These are phyloP conservation scores for Leguminivora glycinivorella DNA, from an alignment of 1,140 invertebrate genomes.

Conservation along the genomic window DNA sequence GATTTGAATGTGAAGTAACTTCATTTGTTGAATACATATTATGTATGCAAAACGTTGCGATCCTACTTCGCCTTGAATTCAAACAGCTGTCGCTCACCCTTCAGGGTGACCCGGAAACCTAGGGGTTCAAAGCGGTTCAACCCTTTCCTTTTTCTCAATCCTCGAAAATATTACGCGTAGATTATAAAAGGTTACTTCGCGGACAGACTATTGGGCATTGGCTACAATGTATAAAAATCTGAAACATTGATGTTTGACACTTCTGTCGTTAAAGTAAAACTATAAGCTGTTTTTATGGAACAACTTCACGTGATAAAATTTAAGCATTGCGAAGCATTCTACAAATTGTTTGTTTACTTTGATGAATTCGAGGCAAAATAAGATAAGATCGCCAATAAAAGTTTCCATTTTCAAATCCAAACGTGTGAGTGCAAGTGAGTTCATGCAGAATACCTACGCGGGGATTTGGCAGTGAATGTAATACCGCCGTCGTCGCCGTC, in stretches of 20 bases:
- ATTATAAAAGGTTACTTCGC: background rate
- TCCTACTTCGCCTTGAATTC: background rate
- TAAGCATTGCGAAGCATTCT: no score
- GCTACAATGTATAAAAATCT: no score
- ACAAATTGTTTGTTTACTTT: no score
- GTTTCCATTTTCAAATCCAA: constrained; percentile 60
- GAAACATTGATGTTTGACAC: no score
- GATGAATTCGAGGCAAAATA: background rate
- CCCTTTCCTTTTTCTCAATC: background rate
- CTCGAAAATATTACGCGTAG: background rate
- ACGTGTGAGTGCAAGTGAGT: constrained; percentile 45
- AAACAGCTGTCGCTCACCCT: background rate
- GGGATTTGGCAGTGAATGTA: constrained; percentile 90
- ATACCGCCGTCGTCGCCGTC: constrained; percentile 90
- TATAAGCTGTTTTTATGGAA: no score
- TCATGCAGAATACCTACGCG: constrained; percentile 84
- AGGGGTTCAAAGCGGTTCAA: background rate
- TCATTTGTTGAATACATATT: background rate
- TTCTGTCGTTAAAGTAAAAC: no score
- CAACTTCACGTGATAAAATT: no score
- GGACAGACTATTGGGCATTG: background rate
- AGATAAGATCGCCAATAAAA: background rate
- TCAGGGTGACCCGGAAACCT: background rate
- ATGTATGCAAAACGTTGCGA: background rate
- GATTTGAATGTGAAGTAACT: constrained; percentile 41